These are phyloP conservation scores for Galemys pyrenaicus DNA, from an alignment of 2,113 vertebrate species.

Conservation along the genomic window DNA sequence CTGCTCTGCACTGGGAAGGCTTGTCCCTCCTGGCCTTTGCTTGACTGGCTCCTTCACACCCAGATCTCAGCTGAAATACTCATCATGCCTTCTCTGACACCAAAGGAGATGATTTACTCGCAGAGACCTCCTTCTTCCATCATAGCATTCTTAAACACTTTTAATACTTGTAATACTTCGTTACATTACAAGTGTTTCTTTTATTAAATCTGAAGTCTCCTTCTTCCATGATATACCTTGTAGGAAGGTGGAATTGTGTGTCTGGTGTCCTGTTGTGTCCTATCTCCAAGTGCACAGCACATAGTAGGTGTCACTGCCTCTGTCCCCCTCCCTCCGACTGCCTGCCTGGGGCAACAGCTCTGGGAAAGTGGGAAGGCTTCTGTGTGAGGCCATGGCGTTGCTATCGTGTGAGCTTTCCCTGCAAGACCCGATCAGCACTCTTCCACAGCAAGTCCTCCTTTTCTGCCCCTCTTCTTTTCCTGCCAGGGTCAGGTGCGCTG, in stretches of 20 bases:
- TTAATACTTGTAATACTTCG: background rate
- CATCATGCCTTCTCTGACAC: background rate
- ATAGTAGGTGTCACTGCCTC: rapidly evolving
- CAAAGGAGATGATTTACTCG: background rate
- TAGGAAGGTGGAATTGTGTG: background rate
- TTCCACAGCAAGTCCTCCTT: background rate
- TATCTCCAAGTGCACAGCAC: background rate
- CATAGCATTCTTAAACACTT: background rate
- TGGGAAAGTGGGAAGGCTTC: background rate
- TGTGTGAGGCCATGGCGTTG: background rate
- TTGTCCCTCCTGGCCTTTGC: background rate
- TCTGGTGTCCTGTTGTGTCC: background rate
- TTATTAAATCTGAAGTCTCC: background rate
- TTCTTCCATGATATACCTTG: background rate
- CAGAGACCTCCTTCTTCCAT: background rate
- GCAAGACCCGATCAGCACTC: rapidly evolving
- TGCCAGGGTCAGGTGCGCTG: background rate
- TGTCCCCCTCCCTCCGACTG: background rate
- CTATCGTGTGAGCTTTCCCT: background rate
- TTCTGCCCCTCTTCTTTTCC: background rate
- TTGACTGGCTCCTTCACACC: background rate
- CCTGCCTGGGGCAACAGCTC: background rate
- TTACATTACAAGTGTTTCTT: background rate
- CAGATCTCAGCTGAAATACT: background rate
- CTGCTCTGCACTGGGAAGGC: background rate